Conservation (phyloP, 2,113 vertebrate genomes). For the Sinosuthora webbiana region DNA sequence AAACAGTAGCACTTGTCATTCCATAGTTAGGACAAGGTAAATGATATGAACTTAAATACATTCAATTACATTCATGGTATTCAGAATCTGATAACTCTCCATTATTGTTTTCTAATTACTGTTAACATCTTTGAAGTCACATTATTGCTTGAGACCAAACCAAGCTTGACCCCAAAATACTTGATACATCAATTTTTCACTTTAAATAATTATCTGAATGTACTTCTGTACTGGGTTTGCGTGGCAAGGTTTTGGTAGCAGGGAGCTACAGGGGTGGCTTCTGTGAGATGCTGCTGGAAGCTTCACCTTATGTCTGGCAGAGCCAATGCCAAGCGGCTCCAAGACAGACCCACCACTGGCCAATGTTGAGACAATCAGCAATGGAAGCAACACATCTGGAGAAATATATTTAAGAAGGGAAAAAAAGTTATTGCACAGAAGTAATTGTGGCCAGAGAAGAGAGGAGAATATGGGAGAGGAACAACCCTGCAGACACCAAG, state of each 20-base stretch:
- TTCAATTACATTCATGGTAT: background rate
- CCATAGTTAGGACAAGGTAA: background rate
- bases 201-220: background rate
- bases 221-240: background rate
- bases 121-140: background rate
- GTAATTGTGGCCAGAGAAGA: background rate
- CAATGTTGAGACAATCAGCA: background rate
- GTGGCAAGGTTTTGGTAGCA: background rate
- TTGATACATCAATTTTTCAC: background rate
- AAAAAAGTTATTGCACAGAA: background rate
- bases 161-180: background rate
- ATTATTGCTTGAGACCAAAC: background rate
- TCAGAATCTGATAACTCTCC: background rate
- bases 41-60: background rate
- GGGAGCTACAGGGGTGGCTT: background rate
- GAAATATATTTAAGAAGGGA: background rate
- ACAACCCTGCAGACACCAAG: background rate
- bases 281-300: background rate
- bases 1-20: background rate
- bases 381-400: background rate
- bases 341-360: background rate
- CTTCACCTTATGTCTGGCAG: background rate
- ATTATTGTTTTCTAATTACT: background rate
- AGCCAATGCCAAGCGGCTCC: background rate
- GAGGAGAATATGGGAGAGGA: too few species aligned